A percentile compares a stretch with the other conserved stretches of the same genome.
Evolutionary conservation across 2,797 vertebrate genomes (phyloP).

Genomic region (Neoniphon sammara): DNA sequence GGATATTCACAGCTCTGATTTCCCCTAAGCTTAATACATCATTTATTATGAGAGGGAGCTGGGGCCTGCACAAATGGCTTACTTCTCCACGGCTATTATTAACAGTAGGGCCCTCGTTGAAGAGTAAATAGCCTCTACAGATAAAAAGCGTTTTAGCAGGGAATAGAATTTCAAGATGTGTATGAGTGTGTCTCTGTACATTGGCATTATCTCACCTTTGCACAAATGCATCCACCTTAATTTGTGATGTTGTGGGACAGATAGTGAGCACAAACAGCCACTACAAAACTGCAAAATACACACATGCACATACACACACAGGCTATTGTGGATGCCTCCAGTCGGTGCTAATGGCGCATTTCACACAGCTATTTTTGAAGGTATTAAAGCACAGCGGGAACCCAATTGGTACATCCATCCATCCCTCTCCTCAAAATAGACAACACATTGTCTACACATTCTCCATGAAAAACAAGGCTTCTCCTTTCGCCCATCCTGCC

Average conservation of each 20-base stretch:
- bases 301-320: neutral
- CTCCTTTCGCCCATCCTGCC: neutral
- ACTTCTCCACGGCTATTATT: constrained; percentile 25
- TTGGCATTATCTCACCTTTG: constrained; percentile 19
- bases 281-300: constrained; percentile 13
- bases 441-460: constrained; percentile 16
- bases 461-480: constrained; percentile 17
- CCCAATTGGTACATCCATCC: constrained; percentile 57
- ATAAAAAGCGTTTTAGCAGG: constrained; percentile 12
- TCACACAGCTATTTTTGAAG: constrained; percentile 65
- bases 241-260: constrained; percentile 24
- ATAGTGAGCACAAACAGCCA: constrained; percentile 7
- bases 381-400: constrained; percentile 61
- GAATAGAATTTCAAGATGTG: neutral
- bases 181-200: neutral
- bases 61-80: constrained; percentile 4
- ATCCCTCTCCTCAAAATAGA: constrained; percentile 29
- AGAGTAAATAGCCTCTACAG: constrained; percentile 27
- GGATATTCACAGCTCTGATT: constrained; percentile 23
- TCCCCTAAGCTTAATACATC: constrained; percentile 22
- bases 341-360: constrained; percentile 65
- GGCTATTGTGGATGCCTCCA: constrained; percentile 11
- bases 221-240: constrained; percentile 21
- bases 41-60: constrained; percentile 12
- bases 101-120: neutral